phyloP scores from a whole-genome alignment of 2,797 vertebrate species.

The Lagodon rhomboides region DNA sequence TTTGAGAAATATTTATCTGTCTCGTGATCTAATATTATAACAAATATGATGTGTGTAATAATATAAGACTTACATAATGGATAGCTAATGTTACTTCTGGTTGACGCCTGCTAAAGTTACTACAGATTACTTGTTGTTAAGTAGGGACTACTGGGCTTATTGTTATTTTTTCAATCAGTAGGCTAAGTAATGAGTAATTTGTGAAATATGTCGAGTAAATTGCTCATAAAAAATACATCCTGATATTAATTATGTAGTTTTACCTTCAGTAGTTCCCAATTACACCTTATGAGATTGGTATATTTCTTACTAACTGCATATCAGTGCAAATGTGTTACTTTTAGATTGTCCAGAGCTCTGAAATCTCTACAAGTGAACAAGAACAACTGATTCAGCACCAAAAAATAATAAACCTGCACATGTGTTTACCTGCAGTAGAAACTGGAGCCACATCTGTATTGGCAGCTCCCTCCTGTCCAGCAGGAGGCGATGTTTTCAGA shows the following conservation, averaged over 20 bases:
- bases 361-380: neutral
- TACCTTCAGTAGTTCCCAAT: neutral
- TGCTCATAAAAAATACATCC: neutral
- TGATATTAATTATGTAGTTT: neutral
- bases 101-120: neutral
- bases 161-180: too few species aligned
- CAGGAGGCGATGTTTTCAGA: slow-evolving; percentile 40
- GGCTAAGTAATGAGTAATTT: neutral
- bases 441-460: slow-evolving; percentile 7
- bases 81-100: neutral
- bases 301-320: neutral
- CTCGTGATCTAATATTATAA: neutral
- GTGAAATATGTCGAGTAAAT: neutral
- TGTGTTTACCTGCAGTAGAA: slow-evolving; percentile 65
- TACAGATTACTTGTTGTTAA: neutral
- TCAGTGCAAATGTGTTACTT: neutral
- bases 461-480: slow-evolving; percentile 58
- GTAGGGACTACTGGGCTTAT: neutral
- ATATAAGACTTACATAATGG: too few species aligned
- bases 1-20: neutral
- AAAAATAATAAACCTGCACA: neutral
- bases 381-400: neutral
- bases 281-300: too few species aligned
- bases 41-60: neutral
- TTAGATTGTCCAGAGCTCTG: neutral